A percentile compares a stretch with the other conserved stretches of the same genome.
These are phyloP conservation scores for Haliclona indistincta DNA, from an alignment of 37 sponge, comb jelly and placozoan genomes.

Conservation along the genomic window DNA sequence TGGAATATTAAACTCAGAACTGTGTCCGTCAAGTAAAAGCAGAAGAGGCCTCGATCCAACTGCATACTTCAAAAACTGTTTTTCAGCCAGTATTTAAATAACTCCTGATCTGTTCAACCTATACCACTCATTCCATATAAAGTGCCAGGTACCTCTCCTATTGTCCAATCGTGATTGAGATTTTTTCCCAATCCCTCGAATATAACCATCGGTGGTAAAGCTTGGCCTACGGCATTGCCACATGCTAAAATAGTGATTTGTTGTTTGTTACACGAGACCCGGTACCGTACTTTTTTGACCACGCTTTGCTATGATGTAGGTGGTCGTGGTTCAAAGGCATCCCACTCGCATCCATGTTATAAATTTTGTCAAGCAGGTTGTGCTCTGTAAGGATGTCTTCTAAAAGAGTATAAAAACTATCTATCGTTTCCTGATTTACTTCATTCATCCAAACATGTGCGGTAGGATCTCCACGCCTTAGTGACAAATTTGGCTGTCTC, in stretches of 20 bases:
- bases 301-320: not conserved
- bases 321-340: constrained; percentile 23
- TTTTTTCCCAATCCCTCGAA: constrained; percentile 38
- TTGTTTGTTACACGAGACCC: not conserved
- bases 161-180: constrained; percentile 20
- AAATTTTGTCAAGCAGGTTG: constrained; percentile 10
- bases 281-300: constrained; percentile 2
- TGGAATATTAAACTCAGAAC: too few species aligned
- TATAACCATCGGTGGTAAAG: constrained; percentile 39
- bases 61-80: constrained; percentile 27
- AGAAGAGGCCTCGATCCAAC: constrained; percentile 14
- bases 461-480: constrained; percentile 32
- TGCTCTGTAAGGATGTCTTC: constrained; percentile 19
- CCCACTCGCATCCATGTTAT: constrained; percentile 45
- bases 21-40: constrained; percentile 39
- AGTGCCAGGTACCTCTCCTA: constrained; percentile 35
- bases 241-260: constrained; percentile 44
- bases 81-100: constrained; percentile 15
- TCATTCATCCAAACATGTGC: constrained; percentile 21
- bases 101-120: constrained; percentile 30
- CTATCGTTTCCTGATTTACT: constrained; percentile 13
- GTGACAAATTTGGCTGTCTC: constrained; percentile 22
- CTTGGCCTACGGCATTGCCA: constrained; percentile 29
- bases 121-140: constrained; percentile 25
- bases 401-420: not conserved